These are phyloP conservation scores for Pelobates cultripes DNA, from an alignment of 2,797 vertebrate species.

Conservation along the genomic window DNA sequence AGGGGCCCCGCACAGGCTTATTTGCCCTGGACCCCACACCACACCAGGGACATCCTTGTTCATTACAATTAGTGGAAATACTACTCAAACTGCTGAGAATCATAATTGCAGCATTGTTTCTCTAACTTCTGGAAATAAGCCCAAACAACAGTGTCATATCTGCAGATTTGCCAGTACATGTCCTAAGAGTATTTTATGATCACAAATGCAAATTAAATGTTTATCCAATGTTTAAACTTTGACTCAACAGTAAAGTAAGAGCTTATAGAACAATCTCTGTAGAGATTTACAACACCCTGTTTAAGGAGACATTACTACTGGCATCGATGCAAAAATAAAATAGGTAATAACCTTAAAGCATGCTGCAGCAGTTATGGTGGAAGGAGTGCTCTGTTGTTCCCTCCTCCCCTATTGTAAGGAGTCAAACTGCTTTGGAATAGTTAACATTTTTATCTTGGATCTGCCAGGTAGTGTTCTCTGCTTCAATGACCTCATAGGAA, in stretches of 20 bases:
- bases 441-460: too few species aligned
- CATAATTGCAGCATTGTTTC: conserved; percentile 5
- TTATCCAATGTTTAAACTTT: conserved; percentile 8
- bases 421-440: too few species aligned
- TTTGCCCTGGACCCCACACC: background rate
- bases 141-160: conserved; percentile 13
- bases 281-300: background rate
- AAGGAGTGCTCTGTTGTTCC: too few species aligned
- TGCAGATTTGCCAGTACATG: conserved; percentile 1
- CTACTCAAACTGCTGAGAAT: background rate
- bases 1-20: background rate
- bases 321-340: background rate
- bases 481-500: too few species aligned
- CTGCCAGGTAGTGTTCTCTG: too few species aligned
- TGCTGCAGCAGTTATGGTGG: too few species aligned
- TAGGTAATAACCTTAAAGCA: background rate
- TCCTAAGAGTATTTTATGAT: background rate
- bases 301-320: background rate
- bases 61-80: conserved; percentile 4
- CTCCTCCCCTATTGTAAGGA: too few species aligned
- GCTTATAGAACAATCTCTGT: conserved; percentile 31
- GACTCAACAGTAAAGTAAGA: conserved; percentile 58
- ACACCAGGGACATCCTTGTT: conserved; percentile 1
- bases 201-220: conserved; percentile 12
- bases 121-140: background rate